These are phyloP conservation scores for Actinopyga echinites DNA, from an alignment of 53 echinoderm and acorn worm species.

Conservation along the genomic window DNA sequence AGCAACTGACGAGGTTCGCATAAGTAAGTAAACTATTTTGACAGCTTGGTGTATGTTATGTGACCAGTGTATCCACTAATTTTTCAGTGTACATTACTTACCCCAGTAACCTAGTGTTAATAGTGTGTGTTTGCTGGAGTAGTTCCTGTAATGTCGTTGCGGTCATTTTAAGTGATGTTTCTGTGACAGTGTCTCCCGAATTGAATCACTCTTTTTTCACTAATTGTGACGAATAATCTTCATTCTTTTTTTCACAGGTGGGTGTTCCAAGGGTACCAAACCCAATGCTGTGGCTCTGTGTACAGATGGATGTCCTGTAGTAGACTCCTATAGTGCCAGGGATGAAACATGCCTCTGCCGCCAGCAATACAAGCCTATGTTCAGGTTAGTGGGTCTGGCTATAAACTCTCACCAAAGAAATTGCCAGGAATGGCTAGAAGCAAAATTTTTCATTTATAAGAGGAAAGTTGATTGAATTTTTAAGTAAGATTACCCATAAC, in stretches of 20 bases:
- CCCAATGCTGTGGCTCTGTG: constrained; percentile 59
- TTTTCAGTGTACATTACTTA: too few relatives aligned
- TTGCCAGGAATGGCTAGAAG: too few relatives aligned
- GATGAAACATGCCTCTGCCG: constrained; percentile 72
- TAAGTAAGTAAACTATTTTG: neutral
- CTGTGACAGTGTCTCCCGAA: too few relatives aligned
- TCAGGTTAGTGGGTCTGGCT: constrained; percentile 54
- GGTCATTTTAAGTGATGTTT: too few relatives aligned
- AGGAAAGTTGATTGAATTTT: too few relatives aligned
- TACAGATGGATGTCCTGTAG: constrained; percentile 55
- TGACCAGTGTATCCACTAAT: too few relatives aligned
- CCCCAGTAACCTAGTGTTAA: neutral
- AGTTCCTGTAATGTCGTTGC: neutral
- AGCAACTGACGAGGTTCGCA: neutral
- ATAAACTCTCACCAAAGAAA: too few relatives aligned
- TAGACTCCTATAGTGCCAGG: constrained; percentile 64
- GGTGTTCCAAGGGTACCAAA: constrained; percentile 45
- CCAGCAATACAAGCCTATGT: constrained; percentile 58
- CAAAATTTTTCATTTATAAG: too few relatives aligned
- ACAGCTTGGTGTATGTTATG: neutral
- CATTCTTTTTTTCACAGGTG: constrained; percentile 50
- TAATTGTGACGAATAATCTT: too few relatives aligned
- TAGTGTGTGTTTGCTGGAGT: neutral
- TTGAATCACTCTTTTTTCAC: too few relatives aligned
- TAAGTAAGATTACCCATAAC: too few relatives aligned